phyloP scores from a whole-genome alignment of 1,140 invertebrate species.

The Drosophila fuyamai region DNA sequence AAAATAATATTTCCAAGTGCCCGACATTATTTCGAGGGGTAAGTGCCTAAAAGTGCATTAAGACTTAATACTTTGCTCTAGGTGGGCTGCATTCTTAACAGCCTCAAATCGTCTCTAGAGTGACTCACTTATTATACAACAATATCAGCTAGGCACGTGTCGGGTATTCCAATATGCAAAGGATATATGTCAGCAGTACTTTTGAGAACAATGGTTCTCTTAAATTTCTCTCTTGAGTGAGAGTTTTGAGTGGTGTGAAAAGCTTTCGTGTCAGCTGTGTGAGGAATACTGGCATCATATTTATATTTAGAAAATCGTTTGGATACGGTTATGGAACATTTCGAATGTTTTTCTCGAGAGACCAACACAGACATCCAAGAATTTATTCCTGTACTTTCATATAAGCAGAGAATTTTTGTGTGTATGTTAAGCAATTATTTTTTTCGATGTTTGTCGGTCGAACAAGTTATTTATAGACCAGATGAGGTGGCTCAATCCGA shows the following conservation, averaged over 20 bases:
- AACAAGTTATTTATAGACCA: slow-evolving; percentile 64
- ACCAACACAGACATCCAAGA: slow-evolving; percentile 20
- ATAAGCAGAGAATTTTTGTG: slow-evolving; percentile 31
- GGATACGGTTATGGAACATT: slow-evolving; percentile 77
- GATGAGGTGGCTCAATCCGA: slow-evolving; percentile 62
- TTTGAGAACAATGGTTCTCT: slow-evolving; percentile 1
- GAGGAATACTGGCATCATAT: slow-evolving; percentile 70
- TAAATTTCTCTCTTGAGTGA: slow-evolving; percentile 45
- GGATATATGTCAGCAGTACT: slow-evolving; percentile 23
- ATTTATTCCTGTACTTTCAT: slow-evolving; percentile 21
- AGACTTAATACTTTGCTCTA: slow-evolving; percentile 4
- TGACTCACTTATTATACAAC: slow-evolving; percentile 32
- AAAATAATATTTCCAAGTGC: slow-evolving; percentile 25
- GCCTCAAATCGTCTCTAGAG: slow-evolving; percentile 2
- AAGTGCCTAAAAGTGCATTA: slow-evolving; percentile 9
- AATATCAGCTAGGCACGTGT: slow-evolving; percentile 46
- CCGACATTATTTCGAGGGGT: slow-evolving; percentile 23
- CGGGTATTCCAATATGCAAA: slow-evolving; percentile 7
- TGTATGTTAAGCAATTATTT: slow-evolving; percentile 76
- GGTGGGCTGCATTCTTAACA: background rate
- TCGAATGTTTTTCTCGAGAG: slow-evolving; percentile 45
- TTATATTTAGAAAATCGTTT: slow-evolving; percentile 80
- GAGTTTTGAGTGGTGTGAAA: slow-evolving; percentile 15
- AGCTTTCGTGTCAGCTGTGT: slow-evolving; percentile 43
- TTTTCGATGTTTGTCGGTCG: slow-evolving; percentile 65